These are phyloP conservation scores for Epizoanthus rinbou DNA, from an alignment of 92 coral and sea anemone genomes.

Conservation along the genomic window DNA sequence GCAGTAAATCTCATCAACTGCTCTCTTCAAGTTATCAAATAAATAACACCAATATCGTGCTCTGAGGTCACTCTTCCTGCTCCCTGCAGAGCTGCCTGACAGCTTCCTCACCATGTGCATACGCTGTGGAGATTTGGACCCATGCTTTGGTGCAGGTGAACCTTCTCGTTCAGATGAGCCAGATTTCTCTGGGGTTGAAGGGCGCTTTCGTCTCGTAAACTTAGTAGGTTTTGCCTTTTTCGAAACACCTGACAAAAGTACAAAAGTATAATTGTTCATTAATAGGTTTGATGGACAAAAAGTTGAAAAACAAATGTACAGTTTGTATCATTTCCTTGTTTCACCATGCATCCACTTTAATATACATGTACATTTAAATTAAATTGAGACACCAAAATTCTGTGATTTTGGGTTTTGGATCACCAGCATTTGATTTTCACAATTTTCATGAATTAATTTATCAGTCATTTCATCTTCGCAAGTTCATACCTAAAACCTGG, in stretches of 20 bases:
- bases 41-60: conserved; percentile 98
- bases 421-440: too few species aligned
- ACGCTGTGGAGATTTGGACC: conserved; percentile 76
- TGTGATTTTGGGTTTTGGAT: too few species aligned
- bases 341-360: too few species aligned
- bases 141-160: conserved; percentile 74
- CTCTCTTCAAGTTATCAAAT: conserved; percentile 96
- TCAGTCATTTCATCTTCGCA: too few species aligned
- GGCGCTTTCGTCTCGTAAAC: conserved; percentile 62
- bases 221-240: conserved; percentile 58
- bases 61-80: conserved; percentile 86
- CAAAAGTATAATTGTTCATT: too few species aligned
- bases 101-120: conserved; percentile 69
- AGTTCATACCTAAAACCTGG: too few species aligned
- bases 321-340: too few species aligned
- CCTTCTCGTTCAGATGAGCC: conserved; percentile 89
- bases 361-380: too few species aligned
- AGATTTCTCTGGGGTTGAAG: conserved; percentile 83
- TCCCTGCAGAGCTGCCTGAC: conserved; percentile 76
- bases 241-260: conserved; percentile 22
- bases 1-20: conserved; percentile 97
- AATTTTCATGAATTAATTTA: too few species aligned
- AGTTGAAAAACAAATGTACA: too few species aligned
- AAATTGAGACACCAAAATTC: too few species aligned
- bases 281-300: too few species aligned